Evolutionary conservation across 1,140 invertebrate genomes (phyloP).

Genomic region (Drosophila santomea): DNA sequence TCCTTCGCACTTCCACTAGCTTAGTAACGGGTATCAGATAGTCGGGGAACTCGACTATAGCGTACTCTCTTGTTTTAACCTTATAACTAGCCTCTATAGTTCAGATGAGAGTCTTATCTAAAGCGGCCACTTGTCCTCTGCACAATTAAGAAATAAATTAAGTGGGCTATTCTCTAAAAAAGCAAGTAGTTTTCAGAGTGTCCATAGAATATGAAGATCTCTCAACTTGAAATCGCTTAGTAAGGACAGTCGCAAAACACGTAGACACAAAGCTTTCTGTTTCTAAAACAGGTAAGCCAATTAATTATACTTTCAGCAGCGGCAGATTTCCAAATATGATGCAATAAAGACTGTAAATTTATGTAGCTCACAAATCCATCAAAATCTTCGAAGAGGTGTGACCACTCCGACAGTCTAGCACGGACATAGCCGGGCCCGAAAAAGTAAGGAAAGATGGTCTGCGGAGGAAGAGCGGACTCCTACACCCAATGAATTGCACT

Average conservation of each 20-base stretch:
- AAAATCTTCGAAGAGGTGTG: constrained; percentile 56
- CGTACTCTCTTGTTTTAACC: no score
- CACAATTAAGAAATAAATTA: constrained; percentile 12
- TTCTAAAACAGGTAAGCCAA: neutral
- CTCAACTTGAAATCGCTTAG: neutral
- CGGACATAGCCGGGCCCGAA: constrained; percentile 24
- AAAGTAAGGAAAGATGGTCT: constrained; percentile 5
- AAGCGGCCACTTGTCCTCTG: constrained; percentile 24
- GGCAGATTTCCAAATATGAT: constrained; percentile 32
- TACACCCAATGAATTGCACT: constrained; percentile 70
- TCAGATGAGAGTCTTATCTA: neutral
- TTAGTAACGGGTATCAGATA: no score
- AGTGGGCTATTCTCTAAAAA: neutral
- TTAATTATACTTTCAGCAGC: neutral
- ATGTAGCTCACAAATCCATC: constrained; percentile 50
- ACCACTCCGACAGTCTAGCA: constrained; percentile 47
- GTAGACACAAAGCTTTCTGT: neutral
- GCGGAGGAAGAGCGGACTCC: constrained; percentile 12
- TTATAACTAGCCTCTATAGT: no score
- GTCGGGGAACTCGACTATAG: no score
- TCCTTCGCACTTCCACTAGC: no score
- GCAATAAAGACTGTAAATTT: constrained; percentile 44
- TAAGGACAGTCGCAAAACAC: neutral
- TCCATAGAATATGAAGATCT: neutral
- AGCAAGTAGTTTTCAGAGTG: neutral